Evolutionary conservation across 2,113 vertebrate species (phyloP).

Genomic region (Nothocercus nigrocapillus): DNA sequence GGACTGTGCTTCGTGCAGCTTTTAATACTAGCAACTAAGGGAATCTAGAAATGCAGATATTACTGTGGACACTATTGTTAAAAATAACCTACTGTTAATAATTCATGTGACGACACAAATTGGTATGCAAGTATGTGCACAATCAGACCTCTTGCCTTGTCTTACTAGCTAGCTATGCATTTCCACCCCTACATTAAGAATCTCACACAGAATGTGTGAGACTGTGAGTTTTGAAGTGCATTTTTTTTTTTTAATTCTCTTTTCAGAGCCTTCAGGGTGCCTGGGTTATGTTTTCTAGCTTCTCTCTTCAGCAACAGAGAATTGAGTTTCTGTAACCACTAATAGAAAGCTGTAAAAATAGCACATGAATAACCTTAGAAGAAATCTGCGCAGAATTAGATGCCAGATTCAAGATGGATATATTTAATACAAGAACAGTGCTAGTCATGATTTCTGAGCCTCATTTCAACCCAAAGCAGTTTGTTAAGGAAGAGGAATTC

Average conservation of each 20-base stretch:
- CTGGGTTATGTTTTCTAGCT: background rate
- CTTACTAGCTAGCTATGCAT: accelerated
- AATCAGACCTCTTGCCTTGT: background rate
- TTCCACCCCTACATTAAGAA: background rate
- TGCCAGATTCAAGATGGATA: background rate
- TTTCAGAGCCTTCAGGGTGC: background rate
- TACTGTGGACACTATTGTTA: background rate
- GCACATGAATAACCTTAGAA: background rate
- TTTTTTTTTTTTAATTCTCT: background rate
- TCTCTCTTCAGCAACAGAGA: background rate
- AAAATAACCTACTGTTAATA: background rate
- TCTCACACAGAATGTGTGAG: accelerated
- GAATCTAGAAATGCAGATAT: background rate
- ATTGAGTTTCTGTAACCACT: background rate
- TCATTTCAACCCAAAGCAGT: background rate
- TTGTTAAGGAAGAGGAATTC: background rate
- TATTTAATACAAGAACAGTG: background rate
- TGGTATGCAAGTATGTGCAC: background rate
- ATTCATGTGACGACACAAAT: background rate
- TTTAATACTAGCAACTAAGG: background rate
- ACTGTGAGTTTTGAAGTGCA: background rate
- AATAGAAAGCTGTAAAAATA: background rate
- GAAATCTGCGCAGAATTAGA: background rate
- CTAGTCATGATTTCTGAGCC: background rate
- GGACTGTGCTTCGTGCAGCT: background rate